A percentile compares a stretch with the other conserved stretches of the same genome.
These are phyloP conservation scores for Desoria tigrina DNA, from an alignment of 2,888 invertebrate species.

Conservation along the genomic window DNA sequence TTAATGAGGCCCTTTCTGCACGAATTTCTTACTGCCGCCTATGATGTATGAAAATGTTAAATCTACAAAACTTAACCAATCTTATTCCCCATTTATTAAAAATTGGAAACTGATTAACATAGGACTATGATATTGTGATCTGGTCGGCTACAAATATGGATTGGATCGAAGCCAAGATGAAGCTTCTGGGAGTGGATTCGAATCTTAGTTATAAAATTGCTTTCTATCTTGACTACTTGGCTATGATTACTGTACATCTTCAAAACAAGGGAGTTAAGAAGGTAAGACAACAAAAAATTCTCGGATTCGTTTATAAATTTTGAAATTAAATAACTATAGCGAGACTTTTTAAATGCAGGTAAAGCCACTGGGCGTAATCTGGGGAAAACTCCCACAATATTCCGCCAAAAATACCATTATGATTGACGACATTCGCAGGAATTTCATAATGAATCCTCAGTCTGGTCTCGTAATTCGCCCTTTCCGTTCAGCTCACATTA, in stretches of 20 bases:
- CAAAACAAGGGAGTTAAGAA: constrained; percentile 88
- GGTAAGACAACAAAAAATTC: constrained; percentile 62
- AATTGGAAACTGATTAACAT: too few relatives aligned
- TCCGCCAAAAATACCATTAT: constrained; percentile 90
- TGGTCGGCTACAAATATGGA: constrained; percentile 99
- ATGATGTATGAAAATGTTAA: constrained; percentile 63
- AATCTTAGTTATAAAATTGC: constrained; percentile 86
- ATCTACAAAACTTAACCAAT: too few relatives aligned
- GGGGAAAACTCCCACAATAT: constrained; percentile 91
- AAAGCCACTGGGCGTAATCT: constrained; percentile 93
- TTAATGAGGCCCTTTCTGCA: constrained; percentile 93
- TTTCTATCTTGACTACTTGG: constrained; percentile 85
- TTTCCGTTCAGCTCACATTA: constrained; percentile 86
- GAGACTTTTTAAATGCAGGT: constrained; percentile 62
- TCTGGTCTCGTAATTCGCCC: constrained; percentile 87
- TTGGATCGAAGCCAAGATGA: constrained; percentile 89
- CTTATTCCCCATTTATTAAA: too few relatives aligned
- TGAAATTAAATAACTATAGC: background rate
- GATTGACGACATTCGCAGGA: constrained; percentile 93
- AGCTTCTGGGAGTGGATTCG: constrained; percentile 78
- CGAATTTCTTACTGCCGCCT: constrained; percentile 85
- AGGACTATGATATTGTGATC: constrained; percentile 91
- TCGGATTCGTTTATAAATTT: background rate
- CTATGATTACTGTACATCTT: constrained; percentile 93
- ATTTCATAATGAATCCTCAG: constrained; percentile 96